These are phyloP conservation scores for Myzus persicae DNA, from an alignment of 1,140 invertebrate species.

Conservation along the genomic window DNA sequence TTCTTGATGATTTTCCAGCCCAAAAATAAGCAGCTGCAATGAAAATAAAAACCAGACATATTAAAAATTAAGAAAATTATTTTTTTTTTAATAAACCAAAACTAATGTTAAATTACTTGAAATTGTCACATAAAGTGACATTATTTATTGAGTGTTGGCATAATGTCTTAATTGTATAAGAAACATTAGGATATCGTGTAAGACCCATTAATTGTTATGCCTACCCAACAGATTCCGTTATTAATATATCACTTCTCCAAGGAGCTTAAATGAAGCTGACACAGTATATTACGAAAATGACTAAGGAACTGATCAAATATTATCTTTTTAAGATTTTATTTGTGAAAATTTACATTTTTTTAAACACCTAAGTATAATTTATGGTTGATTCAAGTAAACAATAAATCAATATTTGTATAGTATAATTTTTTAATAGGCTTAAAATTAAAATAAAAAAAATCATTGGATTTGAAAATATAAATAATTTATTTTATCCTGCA, in stretches of 20 bases:
- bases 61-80: neutral
- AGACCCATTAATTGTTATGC: too few species aligned
- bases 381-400: neutral
- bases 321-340: neutral
- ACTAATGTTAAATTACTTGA: neutral
- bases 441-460: neutral
- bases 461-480: neutral
- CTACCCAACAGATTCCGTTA: neutral
- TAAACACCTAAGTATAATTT: neutral
- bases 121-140: too few species aligned
- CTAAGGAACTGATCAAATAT: neutral
- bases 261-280: neutral
- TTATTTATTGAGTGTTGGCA: neutral
- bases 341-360: neutral
- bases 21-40: conserved; percentile 82
- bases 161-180: neutral
- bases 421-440: neutral
- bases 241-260: neutral
- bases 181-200: too few species aligned
- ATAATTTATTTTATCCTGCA: neutral
- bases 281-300: neutral
- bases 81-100: neutral
- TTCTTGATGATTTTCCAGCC: conserved; percentile 79
- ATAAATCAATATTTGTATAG: neutral
- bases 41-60: conserved; percentile 57